Evolutionary conservation across 1,140 invertebrate species (phyloP), one percentile per base, ranked within the genome.

Genomic region (Ericerus pela): DNA sequence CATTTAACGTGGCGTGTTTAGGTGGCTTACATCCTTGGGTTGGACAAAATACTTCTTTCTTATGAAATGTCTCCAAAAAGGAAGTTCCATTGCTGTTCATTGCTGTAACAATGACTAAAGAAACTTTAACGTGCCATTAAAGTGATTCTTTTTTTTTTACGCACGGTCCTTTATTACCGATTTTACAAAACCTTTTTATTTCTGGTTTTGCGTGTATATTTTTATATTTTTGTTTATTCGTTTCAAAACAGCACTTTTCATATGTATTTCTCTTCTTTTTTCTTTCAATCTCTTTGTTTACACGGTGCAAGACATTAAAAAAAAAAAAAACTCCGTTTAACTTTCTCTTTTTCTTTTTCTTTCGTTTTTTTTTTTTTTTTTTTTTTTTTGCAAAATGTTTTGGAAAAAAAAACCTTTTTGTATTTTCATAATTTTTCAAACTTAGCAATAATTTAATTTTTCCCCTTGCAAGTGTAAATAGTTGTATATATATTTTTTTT

Each of bases 401-500:
- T 10, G n/a, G 30, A 33, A 33, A 10, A 10, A 8, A n/a, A 33
- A n/a, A 33, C n/a, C n/a, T 33, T 33, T 33, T 33, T 33, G 8
- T 33, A 33, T 33, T 33, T 33, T 33, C 8, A 33, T 33, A 10
- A 24, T 47, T 47, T 24, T 47, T 47, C 41, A 24, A 47, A 24
- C n/a, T n/a, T n/a, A n/a, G n/a, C n/a, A n/a, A n/a, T n/a, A n/a
- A n/a, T n/a, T n/a, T n/a, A n/a, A n/a, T n/a, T n/a, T n/a, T n/a
- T n/a, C n/a, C n/a, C n/a, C n/a, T n/a, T n/a, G n/a, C n/a, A 47
- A 8, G 10, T 47, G 41, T 47, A 47, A 47, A 47, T 47, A 47
- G 26, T 47, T 47, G 41, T 47, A 47, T 24, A 47, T 47, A 24
- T 47, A 24, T 20, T 22, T 18, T 24, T 3, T 47, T 47, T 20